Evolutionary conservation across 2,888 invertebrate species (phyloP).

Genomic region (Cryptocephalus moraei): DNA sequence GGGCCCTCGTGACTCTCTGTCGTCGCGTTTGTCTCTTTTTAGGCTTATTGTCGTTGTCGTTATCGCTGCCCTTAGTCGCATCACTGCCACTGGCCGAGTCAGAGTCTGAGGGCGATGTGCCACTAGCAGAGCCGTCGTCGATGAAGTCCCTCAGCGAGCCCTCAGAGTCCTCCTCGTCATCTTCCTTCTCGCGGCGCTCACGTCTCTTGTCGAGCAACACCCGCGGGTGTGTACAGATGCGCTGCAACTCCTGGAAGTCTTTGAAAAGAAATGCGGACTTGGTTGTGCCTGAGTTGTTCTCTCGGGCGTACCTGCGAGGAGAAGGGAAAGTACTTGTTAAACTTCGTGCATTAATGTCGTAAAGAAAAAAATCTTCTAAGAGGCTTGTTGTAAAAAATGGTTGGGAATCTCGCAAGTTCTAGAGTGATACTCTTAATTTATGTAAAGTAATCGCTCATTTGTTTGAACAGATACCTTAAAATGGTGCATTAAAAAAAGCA

Average conservation of each 20-base stretch:
- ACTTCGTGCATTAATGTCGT: no score
- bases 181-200: conserved; percentile 25
- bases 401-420: no score
- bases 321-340: background rate
- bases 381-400: no score
- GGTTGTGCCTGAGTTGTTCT: conserved; percentile 23
- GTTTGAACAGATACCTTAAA: no score
- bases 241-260: conserved; percentile 36
- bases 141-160: conserved; percentile 69
- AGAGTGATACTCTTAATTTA: no score
- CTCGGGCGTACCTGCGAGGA: conserved; percentile 39
- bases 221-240: conserved; percentile 54
- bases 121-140: conserved; percentile 44
- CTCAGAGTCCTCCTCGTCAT: conserved; percentile 48
- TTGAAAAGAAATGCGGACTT: conserved; percentile 53
- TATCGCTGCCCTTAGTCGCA: no score
- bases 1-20: conserved; percentile 11
- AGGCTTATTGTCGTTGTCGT: background rate
- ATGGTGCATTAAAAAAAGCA: no score
- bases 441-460: no score
- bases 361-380: no score
- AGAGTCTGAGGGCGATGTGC: conserved; percentile 8
- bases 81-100: conserved; percentile 8
- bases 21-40: conserved; percentile 6
- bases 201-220: conserved; percentile 46